Conservation (phyloP, 2,888 invertebrate genomes). For the Ichneumon xanthorius region DNA sequence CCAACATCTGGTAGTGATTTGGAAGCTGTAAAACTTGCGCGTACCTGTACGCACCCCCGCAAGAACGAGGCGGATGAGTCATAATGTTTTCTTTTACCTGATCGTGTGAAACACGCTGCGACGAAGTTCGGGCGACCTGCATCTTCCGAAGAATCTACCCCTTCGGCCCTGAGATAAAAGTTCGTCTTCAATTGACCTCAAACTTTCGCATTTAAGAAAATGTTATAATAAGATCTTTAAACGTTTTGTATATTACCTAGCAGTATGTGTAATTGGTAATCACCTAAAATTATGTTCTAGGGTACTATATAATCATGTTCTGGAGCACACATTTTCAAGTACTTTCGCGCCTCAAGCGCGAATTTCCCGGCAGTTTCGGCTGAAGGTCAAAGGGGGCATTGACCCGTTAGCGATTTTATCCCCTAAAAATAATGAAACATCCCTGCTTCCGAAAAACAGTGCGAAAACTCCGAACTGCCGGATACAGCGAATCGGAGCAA, state of each 20-base stretch:
- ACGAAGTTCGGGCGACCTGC: slow-evolving; percentile 17
- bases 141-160: slow-evolving; percentile 13
- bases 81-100: slow-evolving; percentile 63
- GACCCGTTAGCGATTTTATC: neutral
- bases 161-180: neutral
- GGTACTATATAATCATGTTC: no score
- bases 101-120: slow-evolving; percentile 59
- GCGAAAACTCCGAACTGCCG: no score
- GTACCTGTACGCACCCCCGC: slow-evolving; percentile 70
- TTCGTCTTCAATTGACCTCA: neutral
- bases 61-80: slow-evolving; percentile 32
- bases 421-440: neutral
- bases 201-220: neutral
- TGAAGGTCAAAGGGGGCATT: neutral
- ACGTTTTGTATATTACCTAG: neutral
- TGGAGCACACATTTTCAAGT: neutral
- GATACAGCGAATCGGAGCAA: neutral
- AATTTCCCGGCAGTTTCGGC: neutral
- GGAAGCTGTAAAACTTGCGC: slow-evolving; percentile 77
- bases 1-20: slow-evolving; percentile 82
- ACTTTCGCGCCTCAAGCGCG: no score
- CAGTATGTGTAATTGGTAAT: neutral
- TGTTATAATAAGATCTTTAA: neutral
- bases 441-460: no score
- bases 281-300: no score